A percentile compares a stretch with the other conserved stretches of the same genome.
phyloP scores from a whole-genome alignment of 2,888 invertebrate genomes.

The Hirudinaria manillensis region DNA sequence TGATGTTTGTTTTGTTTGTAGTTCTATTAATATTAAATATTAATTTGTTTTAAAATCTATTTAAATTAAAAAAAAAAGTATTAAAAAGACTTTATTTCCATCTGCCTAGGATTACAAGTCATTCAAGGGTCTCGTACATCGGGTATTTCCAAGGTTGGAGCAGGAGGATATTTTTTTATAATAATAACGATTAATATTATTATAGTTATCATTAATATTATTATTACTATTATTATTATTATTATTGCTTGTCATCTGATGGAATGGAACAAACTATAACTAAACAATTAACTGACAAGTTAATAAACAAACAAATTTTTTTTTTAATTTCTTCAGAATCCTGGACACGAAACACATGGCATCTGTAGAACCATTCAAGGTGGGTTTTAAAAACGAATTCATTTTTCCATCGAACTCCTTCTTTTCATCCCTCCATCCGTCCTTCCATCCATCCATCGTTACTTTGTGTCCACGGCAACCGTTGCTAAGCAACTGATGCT shows the following conservation, averaged over 20 bases:
- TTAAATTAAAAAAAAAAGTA: neutral
- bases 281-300: no score
- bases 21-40: no score
- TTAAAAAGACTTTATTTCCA: neutral
- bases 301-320: no score
- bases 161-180: neutral
- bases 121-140: neutral
- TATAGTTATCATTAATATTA: neutral
- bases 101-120: neutral
- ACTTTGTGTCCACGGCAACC: no score
- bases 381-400: neutral
- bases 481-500: neutral
- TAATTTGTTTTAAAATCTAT: neutral
- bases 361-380: slow-evolving; percentile 1
- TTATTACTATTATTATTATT: neutral
- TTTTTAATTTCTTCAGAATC: neutral
- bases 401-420: no score
- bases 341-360: slow-evolving; percentile 23
- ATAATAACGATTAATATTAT: neutral
- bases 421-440: no score
- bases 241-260: no score
- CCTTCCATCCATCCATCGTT: no score
- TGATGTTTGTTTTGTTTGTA: no score
- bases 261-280: no score
- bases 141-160: neutral